Conservation (phyloP, 2,797 vertebrate species). For the Menidia menidia region DNA sequence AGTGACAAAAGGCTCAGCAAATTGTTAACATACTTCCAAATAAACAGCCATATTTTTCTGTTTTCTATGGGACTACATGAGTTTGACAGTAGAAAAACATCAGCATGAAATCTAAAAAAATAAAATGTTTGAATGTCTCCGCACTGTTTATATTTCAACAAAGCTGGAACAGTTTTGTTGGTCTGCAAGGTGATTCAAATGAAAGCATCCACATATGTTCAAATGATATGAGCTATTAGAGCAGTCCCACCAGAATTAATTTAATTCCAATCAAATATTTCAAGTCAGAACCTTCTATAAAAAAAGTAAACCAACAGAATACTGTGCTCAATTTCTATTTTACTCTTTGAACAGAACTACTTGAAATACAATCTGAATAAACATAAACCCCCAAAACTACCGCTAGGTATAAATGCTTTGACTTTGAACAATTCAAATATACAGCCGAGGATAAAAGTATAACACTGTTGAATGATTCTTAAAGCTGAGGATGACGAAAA, state of each 20-base stretch:
- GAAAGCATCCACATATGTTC: background rate
- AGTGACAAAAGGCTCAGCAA: background rate
- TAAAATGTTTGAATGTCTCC: background rate
- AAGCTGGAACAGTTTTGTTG: too few species aligned
- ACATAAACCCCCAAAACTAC: background rate
- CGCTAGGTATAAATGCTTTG: background rate
- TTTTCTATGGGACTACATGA: background rate
- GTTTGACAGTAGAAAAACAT: background rate
- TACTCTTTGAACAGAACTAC: background rate
- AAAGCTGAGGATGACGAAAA: conserved; percentile 15
- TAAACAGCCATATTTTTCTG: too few species aligned
- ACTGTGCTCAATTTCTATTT: background rate
- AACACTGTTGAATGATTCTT: background rate
- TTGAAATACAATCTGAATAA: background rate
- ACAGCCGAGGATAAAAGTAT: conserved; percentile 12
- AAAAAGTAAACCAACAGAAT: background rate
- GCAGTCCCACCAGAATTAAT: background rate
- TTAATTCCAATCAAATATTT: background rate
- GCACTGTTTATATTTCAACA: background rate
- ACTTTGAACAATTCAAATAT: conserved; percentile 1
- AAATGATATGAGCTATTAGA: background rate
- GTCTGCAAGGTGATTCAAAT: background rate
- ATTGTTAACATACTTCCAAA: too few species aligned
- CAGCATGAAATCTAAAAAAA: background rate
- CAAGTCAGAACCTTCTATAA: conserved; percentile 4